These are phyloP conservation scores for Solea solea DNA, from an alignment of 2,113 vertebrate genomes.

Conservation along the genomic window DNA sequence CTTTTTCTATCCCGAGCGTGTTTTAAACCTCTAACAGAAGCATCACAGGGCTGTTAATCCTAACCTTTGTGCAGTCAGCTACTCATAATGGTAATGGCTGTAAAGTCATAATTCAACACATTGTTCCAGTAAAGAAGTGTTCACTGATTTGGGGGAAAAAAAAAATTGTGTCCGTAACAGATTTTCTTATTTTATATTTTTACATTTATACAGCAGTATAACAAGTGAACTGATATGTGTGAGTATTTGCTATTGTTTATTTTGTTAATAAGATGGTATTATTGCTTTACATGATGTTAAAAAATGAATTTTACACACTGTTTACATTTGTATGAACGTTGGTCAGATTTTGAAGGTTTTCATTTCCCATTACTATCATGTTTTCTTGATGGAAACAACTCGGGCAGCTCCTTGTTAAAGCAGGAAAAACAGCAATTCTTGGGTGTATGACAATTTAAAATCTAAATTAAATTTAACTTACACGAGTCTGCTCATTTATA, in stretches of 20 bases:
- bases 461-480: neutral
- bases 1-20: constrained; percentile 35
- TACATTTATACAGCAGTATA: too few relatives aligned
- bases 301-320: too few relatives aligned
- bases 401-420: neutral
- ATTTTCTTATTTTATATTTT: too few relatives aligned
- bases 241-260: neutral
- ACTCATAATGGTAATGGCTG: neutral
- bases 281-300: too few relatives aligned
- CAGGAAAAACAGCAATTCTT: neutral
- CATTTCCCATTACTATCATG: neutral
- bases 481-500: neutral
- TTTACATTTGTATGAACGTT: too few relatives aligned
- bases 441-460: neutral
- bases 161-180: neutral
- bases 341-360: neutral
- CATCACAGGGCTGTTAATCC: constrained; percentile 5
- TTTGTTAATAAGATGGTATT: too few relatives aligned
- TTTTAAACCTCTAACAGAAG: constrained; percentile 26
- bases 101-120: neutral
- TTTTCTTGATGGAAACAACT: neutral
- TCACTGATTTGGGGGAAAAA: neutral
- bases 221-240: too few relatives aligned
- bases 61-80: neutral
- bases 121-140: neutral